phyloP scores from a whole-genome alignment of 1,140 invertebrate species.

The Cephus cinctus region DNA sequence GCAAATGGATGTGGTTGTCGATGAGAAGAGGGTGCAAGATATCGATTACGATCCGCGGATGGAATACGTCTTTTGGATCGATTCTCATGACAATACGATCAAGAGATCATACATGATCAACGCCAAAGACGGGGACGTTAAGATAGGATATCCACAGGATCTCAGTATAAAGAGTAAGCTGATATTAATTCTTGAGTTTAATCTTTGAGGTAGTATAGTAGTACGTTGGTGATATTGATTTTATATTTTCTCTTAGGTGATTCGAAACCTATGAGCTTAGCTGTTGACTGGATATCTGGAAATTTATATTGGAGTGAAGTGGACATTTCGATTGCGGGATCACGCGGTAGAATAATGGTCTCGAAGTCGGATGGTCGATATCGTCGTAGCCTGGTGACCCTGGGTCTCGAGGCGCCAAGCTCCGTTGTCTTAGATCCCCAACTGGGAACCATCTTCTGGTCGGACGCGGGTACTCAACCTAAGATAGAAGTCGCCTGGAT shows the following conservation, averaged over 20 bases:
- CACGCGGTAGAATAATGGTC: conserved; percentile 79
- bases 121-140: conserved; percentile 71
- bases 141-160: conserved; percentile 85
- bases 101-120: conserved; percentile 89
- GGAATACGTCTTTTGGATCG: conserved; percentile 91
- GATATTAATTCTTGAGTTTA: conserved; percentile 1
- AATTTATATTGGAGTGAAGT: conserved; percentile 95
- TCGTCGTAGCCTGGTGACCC: conserved; percentile 70
- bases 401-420: conserved; percentile 77
- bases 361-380: conserved; percentile 89
- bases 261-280: conserved; percentile 78
- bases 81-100: conserved; percentile 85
- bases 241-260: conserved; percentile 53
- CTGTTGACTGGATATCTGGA: conserved; percentile 88
- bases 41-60: conserved; percentile 81
- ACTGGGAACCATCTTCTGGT: conserved; percentile 84
- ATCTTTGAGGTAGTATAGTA: conserved; percentile 2
- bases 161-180: conserved; percentile 69
- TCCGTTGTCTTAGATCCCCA: conserved; percentile 87
- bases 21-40: conserved; percentile 84
- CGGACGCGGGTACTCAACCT: conserved; percentile 79
- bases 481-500: conserved; percentile 93
- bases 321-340: conserved; percentile 71
- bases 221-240: conserved; percentile 9
- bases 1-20: conserved; percentile 73